Percentiles rank a stretch among this genome's conserved stretches.
phyloP scores from a whole-genome alignment of 2,888 invertebrate species.

The Papilio demoleus region DNA sequence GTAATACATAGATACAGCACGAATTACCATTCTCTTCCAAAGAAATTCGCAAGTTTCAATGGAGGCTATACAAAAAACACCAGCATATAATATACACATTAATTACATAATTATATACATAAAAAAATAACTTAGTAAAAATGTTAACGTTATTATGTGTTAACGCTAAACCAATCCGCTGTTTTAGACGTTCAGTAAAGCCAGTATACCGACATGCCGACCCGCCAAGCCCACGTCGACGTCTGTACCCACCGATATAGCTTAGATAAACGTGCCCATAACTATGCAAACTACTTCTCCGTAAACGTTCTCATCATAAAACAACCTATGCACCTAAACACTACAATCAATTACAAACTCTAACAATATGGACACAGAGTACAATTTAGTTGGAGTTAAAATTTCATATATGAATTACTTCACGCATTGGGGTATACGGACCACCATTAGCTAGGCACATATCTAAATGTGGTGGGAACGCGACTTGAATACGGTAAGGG shows the following conservation, averaged over 20 bases:
- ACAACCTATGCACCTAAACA: slow-evolving; percentile 51
- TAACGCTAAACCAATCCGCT: slow-evolving; percentile 46
- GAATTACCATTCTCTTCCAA: no score
- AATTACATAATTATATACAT: no score
- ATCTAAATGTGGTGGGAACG: slow-evolving; percentile 74
- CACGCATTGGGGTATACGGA: slow-evolving; percentile 50
- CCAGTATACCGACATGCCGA: slow-evolving; percentile 55
- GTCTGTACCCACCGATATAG: slow-evolving; percentile 68
- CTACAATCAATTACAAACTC: slow-evolving; percentile 56
- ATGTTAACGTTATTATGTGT: slow-evolving; percentile 16
- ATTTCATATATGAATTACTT: slow-evolving; percentile 46
- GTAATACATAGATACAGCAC: no score
- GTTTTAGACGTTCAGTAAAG: slow-evolving; percentile 61
- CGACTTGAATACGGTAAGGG: slow-evolving; percentile 74
- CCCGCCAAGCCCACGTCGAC: slow-evolving; percentile 60
- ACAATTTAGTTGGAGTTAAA: slow-evolving; percentile 46
- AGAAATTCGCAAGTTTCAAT: neutral
- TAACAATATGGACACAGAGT: slow-evolving; percentile 51
- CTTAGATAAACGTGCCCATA: slow-evolving; percentile 78
- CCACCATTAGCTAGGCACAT: slow-evolving; percentile 76
- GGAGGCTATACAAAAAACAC: neutral
- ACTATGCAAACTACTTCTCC: slow-evolving; percentile 77
- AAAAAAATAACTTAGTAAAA: no score
- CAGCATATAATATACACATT: no score
- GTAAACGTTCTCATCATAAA: slow-evolving; percentile 43